phyloP scores from a whole-genome alignment of 2,113 vertebrate species.

The Pundamilia nyererei region DNA sequence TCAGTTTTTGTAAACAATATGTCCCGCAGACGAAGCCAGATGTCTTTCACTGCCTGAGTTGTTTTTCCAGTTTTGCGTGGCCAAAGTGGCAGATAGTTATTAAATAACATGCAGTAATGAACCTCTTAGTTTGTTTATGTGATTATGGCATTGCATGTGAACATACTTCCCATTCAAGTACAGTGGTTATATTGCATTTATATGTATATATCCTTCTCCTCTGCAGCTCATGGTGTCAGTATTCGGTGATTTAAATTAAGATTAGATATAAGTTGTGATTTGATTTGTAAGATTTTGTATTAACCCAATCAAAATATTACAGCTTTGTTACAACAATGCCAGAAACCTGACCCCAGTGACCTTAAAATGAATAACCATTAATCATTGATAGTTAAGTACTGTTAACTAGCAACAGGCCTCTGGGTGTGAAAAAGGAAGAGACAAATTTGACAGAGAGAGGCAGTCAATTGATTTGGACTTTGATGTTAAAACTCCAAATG shows the following conservation, averaged over 20 bases:
- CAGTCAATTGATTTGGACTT: not conserved
- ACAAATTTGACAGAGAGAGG: not conserved
- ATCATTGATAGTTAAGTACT: not conserved
- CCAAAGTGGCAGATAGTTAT: not conserved
- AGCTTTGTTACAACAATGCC: not conserved
- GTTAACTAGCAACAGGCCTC: not conserved
- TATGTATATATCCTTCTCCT: fast-evolving
- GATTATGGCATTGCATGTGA: not conserved
- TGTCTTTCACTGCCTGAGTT: not conserved
- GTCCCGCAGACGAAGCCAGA: not conserved
- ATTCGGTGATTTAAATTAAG: fast-evolving
- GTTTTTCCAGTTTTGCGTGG: not conserved
- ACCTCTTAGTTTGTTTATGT: not conserved
- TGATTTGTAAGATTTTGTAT: not conserved
- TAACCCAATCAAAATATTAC: not conserved
- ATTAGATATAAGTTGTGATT: not conserved
- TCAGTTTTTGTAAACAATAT: not conserved
- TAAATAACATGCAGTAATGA: not conserved
- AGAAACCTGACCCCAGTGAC: not conserved
- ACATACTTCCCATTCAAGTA: fast-evolving
- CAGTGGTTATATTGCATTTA: fast-evolving
- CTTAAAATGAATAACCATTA: not conserved
- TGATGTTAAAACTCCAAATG: not conserved
- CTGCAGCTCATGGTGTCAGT: not conserved
- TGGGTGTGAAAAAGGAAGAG: not conserved